These are phyloP conservation scores for Melanotaenia nigrans DNA, from an alignment of 2,797 vertebrate genomes.

Conservation along the genomic window DNA sequence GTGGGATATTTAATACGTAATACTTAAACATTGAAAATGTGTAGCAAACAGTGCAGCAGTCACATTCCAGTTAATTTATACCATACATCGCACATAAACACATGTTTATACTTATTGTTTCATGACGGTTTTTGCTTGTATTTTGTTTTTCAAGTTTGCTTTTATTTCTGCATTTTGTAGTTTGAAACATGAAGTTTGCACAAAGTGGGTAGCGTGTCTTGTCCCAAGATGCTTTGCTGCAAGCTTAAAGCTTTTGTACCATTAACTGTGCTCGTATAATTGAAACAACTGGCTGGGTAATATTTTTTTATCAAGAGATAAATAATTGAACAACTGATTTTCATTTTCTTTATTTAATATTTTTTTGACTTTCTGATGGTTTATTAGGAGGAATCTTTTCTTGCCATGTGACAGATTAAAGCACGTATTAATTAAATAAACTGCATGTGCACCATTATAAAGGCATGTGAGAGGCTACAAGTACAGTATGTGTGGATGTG, in stretches of 20 bases:
- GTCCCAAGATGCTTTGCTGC: conserved; percentile 23
- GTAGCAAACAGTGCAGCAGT: neutral
- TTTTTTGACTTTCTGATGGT: neutral
- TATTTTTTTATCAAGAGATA: neutral
- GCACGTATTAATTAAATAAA: conserved; percentile 1
- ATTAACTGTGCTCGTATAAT: neutral
- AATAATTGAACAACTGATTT: neutral
- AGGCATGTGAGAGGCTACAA: conserved; percentile 4
- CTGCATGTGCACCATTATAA: conserved; percentile 5
- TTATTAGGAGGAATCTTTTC: neutral
- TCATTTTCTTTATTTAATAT: neutral
- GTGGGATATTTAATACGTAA: conserved; percentile 8
- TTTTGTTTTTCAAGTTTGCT: neutral
- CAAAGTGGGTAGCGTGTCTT: neutral
- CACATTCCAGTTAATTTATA: conserved; percentile 16
- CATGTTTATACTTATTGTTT: too few relatives aligned
- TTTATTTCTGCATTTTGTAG: neutral
- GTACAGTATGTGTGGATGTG: conserved; percentile 11
- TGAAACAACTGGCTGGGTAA: neutral
- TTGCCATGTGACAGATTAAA: neutral
- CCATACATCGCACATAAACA: neutral
- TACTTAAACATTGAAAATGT: conserved; percentile 7
- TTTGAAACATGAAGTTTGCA: conserved; percentile 1
- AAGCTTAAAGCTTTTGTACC: neutral
- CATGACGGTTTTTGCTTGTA: too few relatives aligned